Percentiles rank a stretch among this genome's conserved stretches.
Evolutionary conservation across 2,888 invertebrate species (phyloP).

Genomic region (Carcina quercana): DNA sequence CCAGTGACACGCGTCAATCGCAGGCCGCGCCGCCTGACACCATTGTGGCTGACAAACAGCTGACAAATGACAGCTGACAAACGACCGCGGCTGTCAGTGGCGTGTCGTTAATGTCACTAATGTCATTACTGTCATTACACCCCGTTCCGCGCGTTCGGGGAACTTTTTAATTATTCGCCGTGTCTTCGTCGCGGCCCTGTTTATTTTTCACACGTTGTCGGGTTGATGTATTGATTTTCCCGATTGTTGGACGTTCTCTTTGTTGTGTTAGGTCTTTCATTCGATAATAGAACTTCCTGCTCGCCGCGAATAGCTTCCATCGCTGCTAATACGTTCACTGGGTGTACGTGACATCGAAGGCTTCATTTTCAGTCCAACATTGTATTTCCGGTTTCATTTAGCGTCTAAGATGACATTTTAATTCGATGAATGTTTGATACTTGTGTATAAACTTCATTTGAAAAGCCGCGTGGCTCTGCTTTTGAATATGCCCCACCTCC

Average conservation of each 20-base stretch:
- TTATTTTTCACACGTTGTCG: constrained; percentile 12
- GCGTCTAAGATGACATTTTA: too few species aligned
- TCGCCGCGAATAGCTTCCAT: too few species aligned
- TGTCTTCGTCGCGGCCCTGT: constrained; percentile 22
- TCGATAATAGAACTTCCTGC: too few species aligned
- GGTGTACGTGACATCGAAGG: too few species aligned
- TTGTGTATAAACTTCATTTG: too few species aligned
- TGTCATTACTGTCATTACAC: constrained; percentile 49
- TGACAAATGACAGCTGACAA: constrained; percentile 56
- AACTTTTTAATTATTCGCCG: constrained; percentile 47
- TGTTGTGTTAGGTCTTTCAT: too few species aligned
- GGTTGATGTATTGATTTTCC: constrained; percentile 21
- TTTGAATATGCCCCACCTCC: too few species aligned
- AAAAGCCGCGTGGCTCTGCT: too few species aligned
- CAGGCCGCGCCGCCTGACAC: constrained; percentile 50
- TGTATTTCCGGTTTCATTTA: too few species aligned
- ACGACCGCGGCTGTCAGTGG: constrained; percentile 36
- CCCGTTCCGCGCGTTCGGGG: constrained; percentile 42
- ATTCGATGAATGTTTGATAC: too few species aligned
- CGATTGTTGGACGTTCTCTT: constrained; percentile 10
- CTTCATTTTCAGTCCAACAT: too few species aligned
- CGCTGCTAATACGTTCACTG: too few species aligned
- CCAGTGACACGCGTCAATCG: constrained; percentile 53
- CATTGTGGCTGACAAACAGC: constrained; percentile 52
- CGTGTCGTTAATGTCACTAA: constrained; percentile 49